A percentile compares a stretch with the other conserved stretches of the same genome.
These are phyloP conservation scores for Lithobates pipiens DNA, from an alignment of 2,797 vertebrate species.

Conservation along the genomic window DNA sequence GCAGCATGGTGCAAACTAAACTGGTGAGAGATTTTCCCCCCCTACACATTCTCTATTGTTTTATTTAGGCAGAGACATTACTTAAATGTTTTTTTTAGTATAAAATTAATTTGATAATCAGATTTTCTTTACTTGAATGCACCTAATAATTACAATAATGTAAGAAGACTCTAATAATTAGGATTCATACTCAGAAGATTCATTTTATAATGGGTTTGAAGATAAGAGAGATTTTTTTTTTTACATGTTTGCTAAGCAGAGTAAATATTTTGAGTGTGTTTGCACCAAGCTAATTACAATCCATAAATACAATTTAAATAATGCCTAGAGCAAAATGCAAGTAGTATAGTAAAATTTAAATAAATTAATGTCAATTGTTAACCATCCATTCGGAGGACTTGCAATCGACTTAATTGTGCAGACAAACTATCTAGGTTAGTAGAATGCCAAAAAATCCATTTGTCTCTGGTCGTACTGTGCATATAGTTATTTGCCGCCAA, in stretches of 20 bases:
- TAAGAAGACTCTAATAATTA: slow-evolving; percentile 45
- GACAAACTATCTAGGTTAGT: slow-evolving; percentile 4
- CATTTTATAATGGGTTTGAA: slow-evolving; percentile 39
- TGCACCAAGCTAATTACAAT: slow-evolving; percentile 49
- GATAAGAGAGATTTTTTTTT: slow-evolving; percentile 40
- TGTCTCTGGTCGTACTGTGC: no score
- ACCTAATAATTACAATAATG: slow-evolving; percentile 52
- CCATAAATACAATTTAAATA: slow-evolving; percentile 58
- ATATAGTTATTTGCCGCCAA: no score
- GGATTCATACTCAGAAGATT: slow-evolving; percentile 39
- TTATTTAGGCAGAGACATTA: slow-evolving; percentile 27
- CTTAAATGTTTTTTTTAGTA: slow-evolving; percentile 43
- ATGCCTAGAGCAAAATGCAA: slow-evolving; percentile 53
- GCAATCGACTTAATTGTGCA: slow-evolving; percentile 43
- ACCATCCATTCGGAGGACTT: slow-evolving; percentile 15
- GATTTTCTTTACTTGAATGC: slow-evolving; percentile 46
- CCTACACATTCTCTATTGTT: neutral
- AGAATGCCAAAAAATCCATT: slow-evolving; percentile 8
- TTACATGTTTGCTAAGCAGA: slow-evolving; percentile 38
- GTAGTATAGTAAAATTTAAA: slow-evolving; percentile 45
- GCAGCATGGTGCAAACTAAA: neutral
- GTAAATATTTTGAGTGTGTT: slow-evolving; percentile 55
- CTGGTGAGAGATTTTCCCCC: neutral
- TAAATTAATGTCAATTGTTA: slow-evolving; percentile 55
- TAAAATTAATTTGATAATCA: slow-evolving; percentile 54